phyloP scores from a whole-genome alignment of 1,140 invertebrate genomes.

The Drosophila busckii region DNA sequence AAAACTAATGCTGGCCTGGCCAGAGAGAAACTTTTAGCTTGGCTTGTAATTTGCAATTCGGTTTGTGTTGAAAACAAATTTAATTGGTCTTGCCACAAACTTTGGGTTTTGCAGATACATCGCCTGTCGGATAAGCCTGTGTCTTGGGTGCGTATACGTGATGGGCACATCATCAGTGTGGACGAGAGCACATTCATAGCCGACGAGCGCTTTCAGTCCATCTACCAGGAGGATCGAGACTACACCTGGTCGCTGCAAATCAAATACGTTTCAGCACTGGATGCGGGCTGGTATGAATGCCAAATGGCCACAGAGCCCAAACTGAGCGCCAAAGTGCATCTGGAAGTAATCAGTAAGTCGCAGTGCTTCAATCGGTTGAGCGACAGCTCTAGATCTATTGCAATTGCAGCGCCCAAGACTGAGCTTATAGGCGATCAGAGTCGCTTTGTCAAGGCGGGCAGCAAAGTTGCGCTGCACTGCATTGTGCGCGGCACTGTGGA shows the following conservation, averaged over 20 bases:
- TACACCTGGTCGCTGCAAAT: slow-evolving; percentile 93
- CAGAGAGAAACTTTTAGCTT: not conserved
- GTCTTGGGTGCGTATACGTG: slow-evolving; percentile 92
- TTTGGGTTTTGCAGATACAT: slow-evolving; percentile 80
- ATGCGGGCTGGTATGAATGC: slow-evolving; percentile 86
- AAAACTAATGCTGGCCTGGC: too few relatives aligned
- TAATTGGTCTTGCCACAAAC: not conserved
- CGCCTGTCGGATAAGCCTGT: slow-evolving; percentile 93
- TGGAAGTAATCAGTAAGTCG: slow-evolving; percentile 85
- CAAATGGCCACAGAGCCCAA: slow-evolving; percentile 87
- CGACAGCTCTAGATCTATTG: not conserved
- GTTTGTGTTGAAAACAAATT: not conserved
- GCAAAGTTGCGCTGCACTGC: slow-evolving; percentile 82
- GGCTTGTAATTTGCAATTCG: not conserved
- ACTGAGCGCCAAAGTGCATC: slow-evolving; percentile 83
- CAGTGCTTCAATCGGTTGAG: not conserved
- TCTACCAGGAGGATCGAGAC: slow-evolving; percentile 88
- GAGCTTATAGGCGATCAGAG: slow-evolving; percentile 82
- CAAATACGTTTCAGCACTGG: slow-evolving; percentile 81
- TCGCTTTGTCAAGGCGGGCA: slow-evolving; percentile 82
- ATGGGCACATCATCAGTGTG: slow-evolving; percentile 93
- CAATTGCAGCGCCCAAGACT: slow-evolving; percentile 81
- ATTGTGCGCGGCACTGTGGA: slow-evolving; percentile 82
- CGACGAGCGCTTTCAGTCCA: slow-evolving; percentile 91
- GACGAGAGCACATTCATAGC: slow-evolving; percentile 91